Conservation (phyloP, 2,888 invertebrate genomes). For the Flexamia atlantica region DNA sequence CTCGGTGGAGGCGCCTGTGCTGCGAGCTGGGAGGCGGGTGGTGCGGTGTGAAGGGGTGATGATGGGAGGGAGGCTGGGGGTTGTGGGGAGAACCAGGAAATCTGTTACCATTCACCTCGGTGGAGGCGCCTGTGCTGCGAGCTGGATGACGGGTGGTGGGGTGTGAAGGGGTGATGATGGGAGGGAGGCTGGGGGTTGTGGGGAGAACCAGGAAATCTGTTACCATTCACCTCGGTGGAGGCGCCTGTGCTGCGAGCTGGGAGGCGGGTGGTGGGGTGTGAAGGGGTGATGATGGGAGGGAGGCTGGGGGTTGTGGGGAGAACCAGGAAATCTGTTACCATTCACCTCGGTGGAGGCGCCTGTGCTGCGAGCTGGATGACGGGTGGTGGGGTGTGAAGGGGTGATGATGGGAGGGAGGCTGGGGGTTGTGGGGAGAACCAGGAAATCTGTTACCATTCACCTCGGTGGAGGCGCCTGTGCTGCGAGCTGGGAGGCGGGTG, state of each 20-base stretch:
- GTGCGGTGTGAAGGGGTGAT: not conserved
- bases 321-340: conserved; percentile 30
- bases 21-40: not conserved
- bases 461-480: not conserved
- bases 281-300: not conserved
- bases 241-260: no score
- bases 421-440: not conserved
- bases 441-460: conserved; percentile 15
- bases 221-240: not conserved
- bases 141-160: not conserved
- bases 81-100: not conserved
- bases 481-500: not conserved
- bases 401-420: not conserved
- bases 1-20: not conserved
- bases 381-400: not conserved
- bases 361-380: no score
- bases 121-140: no score
- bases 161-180: not conserved
- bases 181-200: not conserved
- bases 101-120: not conserved
- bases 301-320: not conserved
- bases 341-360: not conserved
- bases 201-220: conserved; percentile 21
- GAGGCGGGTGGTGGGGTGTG: not conserved
- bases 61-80: not conserved